Evolutionary conservation across 2,113 vertebrate species (phyloP).

Genomic region (Oxyruncus cristatus): DNA sequence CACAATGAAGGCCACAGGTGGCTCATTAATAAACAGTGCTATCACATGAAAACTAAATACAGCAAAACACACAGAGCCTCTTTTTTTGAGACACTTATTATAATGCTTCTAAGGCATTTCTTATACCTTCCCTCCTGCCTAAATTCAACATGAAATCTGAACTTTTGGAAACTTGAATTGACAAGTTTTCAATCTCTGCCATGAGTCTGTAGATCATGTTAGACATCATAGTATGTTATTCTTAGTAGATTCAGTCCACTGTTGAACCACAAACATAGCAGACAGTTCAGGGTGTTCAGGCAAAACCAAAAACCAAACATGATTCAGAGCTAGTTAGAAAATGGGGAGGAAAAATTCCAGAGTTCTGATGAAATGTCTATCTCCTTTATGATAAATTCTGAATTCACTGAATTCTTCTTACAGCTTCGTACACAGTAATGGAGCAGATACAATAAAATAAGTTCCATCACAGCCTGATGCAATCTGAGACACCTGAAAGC

Average conservation of each 20-base stretch:
- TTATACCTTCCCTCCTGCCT: background rate
- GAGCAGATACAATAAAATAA: background rate
- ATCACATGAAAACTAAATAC: background rate
- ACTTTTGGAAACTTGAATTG: background rate
- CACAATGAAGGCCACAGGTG: background rate
- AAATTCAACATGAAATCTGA: background rate
- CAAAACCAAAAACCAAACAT: background rate
- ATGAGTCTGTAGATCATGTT: background rate
- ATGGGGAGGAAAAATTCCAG: background rate
- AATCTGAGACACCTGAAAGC: background rate
- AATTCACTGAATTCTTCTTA: background rate
- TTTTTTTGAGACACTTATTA: background rate
- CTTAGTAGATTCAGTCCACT: background rate
- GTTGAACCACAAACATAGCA: background rate
- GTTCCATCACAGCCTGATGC: background rate
- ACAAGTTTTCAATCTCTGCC: background rate
- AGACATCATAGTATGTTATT: background rate
- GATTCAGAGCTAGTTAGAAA: background rate
- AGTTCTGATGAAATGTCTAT: background rate
- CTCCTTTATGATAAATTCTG: background rate
- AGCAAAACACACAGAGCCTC: background rate
- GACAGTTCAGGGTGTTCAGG: background rate
- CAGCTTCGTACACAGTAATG: background rate
- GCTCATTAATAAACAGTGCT: background rate
- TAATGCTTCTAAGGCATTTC: background rate